Evolutionary conservation across 2,113 vertebrate genomes (phyloP).

Genomic region (Pardalotus punctatus): DNA sequence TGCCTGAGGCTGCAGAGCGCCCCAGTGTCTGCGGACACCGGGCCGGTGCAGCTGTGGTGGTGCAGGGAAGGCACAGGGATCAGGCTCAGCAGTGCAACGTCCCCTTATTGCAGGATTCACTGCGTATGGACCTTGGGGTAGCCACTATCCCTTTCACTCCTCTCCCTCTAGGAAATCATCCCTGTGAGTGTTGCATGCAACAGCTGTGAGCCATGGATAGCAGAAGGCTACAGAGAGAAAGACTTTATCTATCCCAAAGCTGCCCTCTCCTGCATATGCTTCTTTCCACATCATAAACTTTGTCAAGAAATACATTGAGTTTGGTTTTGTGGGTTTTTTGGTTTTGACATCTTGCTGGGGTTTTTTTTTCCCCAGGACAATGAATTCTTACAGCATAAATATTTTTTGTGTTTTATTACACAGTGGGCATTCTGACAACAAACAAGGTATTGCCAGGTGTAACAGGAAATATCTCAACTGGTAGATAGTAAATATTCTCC

Average conservation of each 20-base stretch:
- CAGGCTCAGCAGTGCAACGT: neutral
- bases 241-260: neutral
- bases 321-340: neutral
- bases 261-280: neutral
- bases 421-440: neutral
- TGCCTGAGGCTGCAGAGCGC: neutral
- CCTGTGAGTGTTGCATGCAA: neutral
- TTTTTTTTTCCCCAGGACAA: neutral
- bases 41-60: neutral
- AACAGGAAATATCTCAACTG: neutral
- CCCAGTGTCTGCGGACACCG: fast-evolving
- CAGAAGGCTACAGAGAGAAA: neutral
- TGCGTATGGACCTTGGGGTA: neutral
- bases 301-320: neutral
- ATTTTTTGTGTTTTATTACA: neutral
- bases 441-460: neutral
- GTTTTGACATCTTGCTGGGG: neutral
- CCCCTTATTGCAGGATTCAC: neutral
- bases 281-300: fast-evolving
- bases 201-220: neutral
- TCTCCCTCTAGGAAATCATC: neutral
- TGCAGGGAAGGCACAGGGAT: neutral
- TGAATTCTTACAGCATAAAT: neutral
- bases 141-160: neutral
- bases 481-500: neutral